A percentile compares a stretch with the other conserved stretches of the same genome.
Conservation (phyloP, 2,888 invertebrate species). For the Autographa gamma region DNA sequence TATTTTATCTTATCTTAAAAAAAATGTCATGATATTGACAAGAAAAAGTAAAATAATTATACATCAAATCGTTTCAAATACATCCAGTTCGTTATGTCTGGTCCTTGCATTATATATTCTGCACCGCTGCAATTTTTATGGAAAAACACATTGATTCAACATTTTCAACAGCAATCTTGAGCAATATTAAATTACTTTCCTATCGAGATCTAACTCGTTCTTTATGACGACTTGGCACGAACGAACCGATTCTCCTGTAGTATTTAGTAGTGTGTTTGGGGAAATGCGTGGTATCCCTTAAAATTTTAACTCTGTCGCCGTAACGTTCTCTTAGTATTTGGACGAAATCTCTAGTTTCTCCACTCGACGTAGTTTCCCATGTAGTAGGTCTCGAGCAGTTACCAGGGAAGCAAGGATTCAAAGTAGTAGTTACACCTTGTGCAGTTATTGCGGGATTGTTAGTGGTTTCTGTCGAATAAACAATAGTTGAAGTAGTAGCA, state of each 20-base stretch:
- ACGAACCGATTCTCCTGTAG: conserved; percentile 43
- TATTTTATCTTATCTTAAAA: too few relatives aligned
- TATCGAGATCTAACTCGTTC: not conserved
- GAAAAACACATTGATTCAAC: not conserved
- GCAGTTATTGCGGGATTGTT: conserved; percentile 14
- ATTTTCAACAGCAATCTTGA: not conserved
- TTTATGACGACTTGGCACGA: conserved; percentile 44
- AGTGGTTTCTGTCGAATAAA: conserved; percentile 12
- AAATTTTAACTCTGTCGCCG: conserved; percentile 67
- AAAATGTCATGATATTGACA: too few relatives aligned
- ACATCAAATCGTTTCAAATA: not conserved
- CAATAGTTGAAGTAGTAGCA: conserved; percentile 21
- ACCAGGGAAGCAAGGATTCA: conserved; percentile 55
- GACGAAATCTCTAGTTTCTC: conserved; percentile 79
- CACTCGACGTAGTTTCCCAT: conserved; percentile 80
- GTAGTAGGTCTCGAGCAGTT: conserved; percentile 72
- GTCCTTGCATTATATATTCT: not conserved
- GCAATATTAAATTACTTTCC: not conserved
- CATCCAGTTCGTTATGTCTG: not conserved
- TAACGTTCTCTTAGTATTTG: conserved; percentile 74
- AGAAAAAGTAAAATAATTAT: not conserved
- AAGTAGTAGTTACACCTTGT: not conserved
- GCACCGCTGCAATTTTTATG: not conserved
- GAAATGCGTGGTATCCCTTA: conserved; percentile 74
- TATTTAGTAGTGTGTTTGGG: conserved; percentile 36